Evolutionary conservation across 2,113 vertebrate species (phyloP), one percentile per base, ranked within the genome.

Genomic region (Archocentrus centrarchus): DNA sequence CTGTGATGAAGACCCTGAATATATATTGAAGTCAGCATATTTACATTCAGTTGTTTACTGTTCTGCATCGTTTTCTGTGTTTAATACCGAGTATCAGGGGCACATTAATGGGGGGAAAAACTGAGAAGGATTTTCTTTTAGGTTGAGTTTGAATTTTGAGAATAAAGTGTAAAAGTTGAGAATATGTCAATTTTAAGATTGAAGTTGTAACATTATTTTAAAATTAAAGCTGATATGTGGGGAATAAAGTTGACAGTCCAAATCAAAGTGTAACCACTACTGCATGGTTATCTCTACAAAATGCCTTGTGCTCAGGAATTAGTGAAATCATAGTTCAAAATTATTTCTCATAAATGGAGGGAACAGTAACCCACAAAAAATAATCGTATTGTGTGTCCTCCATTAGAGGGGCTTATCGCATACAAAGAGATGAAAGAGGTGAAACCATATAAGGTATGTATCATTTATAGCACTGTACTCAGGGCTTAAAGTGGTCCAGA

Each of bases 21-120:
- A 85, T 86, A 63, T 93, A 85, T 70, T 77, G 59, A 85, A 89
- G 87, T 93, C 88, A 90, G 92, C 88, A 86, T 66, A 81, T 92
- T 85, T 85, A 47, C n/a, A 83, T 86, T 80, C 50, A 37, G 15
- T n/a, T 73, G 17, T 77, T 57, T 55, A 59, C 58, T 59, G 22
- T 11, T 37, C 30, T 18, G 11, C 76, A 41, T 53, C 30, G 6
- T 73, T 73, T 53, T 73, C 68, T n/a, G 27, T 73, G 27, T 73
- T 73, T 73, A 27, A 32, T 73, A 55, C 47, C 18, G 20, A 35
- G 3, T 5, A 53, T 32, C 32, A 73, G 44, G 44, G 47, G 6
- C 0, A 3, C 44, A 70, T 50, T 70, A 44, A 50, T 20, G 24
- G 66, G 18, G 15, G 44, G 1, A 53, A n/a, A 55, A 17, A 73